These are phyloP conservation scores for Lagodon rhomboides DNA, from an alignment of 2,797 vertebrate species.

Conservation along the genomic window DNA sequence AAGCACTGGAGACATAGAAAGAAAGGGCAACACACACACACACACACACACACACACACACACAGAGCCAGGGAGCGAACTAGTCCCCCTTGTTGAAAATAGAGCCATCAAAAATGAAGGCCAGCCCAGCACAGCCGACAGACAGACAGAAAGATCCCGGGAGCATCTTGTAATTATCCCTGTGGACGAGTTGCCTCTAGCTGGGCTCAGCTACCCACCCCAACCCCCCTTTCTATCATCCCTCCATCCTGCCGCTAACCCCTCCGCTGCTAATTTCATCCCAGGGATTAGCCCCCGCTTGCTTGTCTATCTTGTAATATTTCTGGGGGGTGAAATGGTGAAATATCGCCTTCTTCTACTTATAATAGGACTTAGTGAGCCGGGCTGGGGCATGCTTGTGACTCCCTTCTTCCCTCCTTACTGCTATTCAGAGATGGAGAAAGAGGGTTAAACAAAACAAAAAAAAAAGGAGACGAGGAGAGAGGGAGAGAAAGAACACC, in stretches of 20 bases:
- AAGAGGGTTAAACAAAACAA: slow-evolving; percentile 37
- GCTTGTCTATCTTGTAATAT: slow-evolving; percentile 96
- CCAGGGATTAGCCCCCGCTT: slow-evolving; percentile 94
- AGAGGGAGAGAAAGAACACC: slow-evolving; percentile 64
- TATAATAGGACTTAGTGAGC: slow-evolving; percentile 94
- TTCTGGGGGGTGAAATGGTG: slow-evolving; percentile 89
- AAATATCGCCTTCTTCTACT: slow-evolving; percentile 94
- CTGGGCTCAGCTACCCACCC: slow-evolving; percentile 95
- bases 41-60: slow-evolving; percentile 39
- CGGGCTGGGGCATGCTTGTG: slow-evolving; percentile 87
- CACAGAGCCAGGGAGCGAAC: slow-evolving; percentile 44
- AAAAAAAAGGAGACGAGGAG: slow-evolving; percentile 35
- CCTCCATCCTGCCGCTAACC: slow-evolving; percentile 93
- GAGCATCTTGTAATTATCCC: slow-evolving; percentile 99
- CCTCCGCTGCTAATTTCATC: slow-evolving; percentile 99
- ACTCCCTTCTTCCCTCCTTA: slow-evolving; percentile 55
- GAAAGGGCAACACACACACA: slow-evolving; percentile 64
- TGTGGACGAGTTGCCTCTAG: slow-evolving; percentile 95
- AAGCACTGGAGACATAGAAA: slow-evolving; percentile 88
- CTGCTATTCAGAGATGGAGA: slow-evolving; percentile 62
- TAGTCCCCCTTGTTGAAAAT: slow-evolving; percentile 89
- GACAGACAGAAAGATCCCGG: slow-evolving; percentile 91
- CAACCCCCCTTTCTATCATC: slow-evolving; percentile 72
- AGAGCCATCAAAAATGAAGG: slow-evolving; percentile 98
- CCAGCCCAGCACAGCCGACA: slow-evolving; percentile 82